Evolutionary conservation across 1,140 invertebrate genomes (phyloP).

Genomic region (Heliconius eleuchia): DNA sequence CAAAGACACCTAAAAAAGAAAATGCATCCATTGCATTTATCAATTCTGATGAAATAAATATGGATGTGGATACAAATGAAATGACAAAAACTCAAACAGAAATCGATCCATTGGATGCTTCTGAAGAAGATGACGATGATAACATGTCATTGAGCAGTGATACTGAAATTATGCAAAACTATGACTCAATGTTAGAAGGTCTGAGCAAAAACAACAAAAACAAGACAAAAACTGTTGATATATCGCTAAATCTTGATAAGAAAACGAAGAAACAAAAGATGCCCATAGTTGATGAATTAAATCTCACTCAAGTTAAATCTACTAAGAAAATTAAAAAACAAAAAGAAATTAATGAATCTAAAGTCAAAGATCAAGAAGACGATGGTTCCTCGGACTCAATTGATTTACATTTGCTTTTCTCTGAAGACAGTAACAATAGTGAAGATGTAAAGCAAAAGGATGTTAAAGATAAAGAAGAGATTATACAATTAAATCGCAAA

Average conservation of each 20-base stretch:
- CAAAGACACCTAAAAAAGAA: conserved; percentile 54
- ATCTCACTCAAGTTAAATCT: conserved; percentile 59
- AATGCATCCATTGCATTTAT: conserved; percentile 51
- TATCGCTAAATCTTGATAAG: conserved; percentile 56
- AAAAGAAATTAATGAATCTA: conserved; percentile 18
- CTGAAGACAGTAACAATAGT: conserved; percentile 65
- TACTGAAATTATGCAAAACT: conserved; percentile 62
- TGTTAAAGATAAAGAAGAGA: conserved; percentile 32
- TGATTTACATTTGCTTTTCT: conserved; percentile 62
- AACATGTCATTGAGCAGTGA: conserved; percentile 53
- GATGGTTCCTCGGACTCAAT: conserved; percentile 60
- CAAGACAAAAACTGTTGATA: conserved; percentile 50
- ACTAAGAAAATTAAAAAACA: conserved; percentile 23
- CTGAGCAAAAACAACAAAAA: conserved; percentile 50
- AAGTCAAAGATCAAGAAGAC: conserved; percentile 30
- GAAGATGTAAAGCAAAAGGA: conserved; percentile 44
- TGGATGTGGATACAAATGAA: conserved; percentile 29
- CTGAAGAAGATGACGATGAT: conserved; percentile 32
- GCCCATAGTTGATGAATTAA: conserved; percentile 64
- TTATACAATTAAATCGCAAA: conserved; percentile 35
- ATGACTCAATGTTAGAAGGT: conserved; percentile 59
- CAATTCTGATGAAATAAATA: conserved; percentile 30
- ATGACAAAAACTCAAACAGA: conserved; percentile 34
- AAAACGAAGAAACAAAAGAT: conserved; percentile 50
- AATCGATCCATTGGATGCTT: conserved; percentile 52